These are phyloP conservation scores for Pasiphila rectangulata DNA, from an alignment of 2,888 invertebrate genomes.

Conservation along the genomic window DNA sequence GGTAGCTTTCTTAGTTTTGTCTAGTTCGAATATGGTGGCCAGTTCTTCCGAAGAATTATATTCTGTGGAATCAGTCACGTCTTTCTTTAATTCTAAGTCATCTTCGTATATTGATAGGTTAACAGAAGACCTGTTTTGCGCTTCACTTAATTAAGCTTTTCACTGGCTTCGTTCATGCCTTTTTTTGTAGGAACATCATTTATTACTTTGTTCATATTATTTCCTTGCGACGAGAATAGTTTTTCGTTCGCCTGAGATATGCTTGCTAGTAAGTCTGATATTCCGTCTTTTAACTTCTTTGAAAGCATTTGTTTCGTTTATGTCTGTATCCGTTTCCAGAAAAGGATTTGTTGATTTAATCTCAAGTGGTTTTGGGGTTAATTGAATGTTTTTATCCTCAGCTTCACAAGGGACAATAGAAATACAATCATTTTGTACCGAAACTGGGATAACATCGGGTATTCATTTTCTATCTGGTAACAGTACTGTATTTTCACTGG, in stretches of 20 bases:
- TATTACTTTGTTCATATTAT: slow-evolving; percentile 35
- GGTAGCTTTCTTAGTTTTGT: slow-evolving; percentile 44
- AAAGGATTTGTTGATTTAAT: slow-evolving; percentile 67
- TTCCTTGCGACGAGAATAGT: slow-evolving; percentile 56
- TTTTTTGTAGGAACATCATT: slow-evolving; percentile 34
- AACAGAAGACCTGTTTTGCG: slow-evolving; percentile 58
- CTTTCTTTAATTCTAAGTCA: slow-evolving; percentile 64
- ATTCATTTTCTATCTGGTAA: slow-evolving; percentile 50
- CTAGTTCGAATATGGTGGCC: slow-evolving; percentile 82
- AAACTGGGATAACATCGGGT: slow-evolving; percentile 51
- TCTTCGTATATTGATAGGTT: slow-evolving; percentile 73
- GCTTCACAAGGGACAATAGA: slow-evolving; percentile 38
- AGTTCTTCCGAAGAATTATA: slow-evolving; percentile 84
- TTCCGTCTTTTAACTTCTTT: slow-evolving; percentile 76
- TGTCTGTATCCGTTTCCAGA: slow-evolving; percentile 62
- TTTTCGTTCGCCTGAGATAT: slow-evolving; percentile 76
- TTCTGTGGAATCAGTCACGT: slow-evolving; percentile 75
- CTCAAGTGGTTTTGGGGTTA: slow-evolving; percentile 37
- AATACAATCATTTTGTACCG: slow-evolving; percentile 53
- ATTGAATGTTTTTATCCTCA: slow-evolving; percentile 32
- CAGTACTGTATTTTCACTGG: slow-evolving; percentile 52
- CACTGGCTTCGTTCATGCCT: slow-evolving; percentile 58
- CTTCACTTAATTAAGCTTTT: slow-evolving; percentile 57
- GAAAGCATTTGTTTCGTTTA: slow-evolving; percentile 73
- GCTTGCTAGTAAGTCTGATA: slow-evolving; percentile 75